These are phyloP conservation scores for Podarcis cretensis DNA, from an alignment of 2,113 vertebrate species.

Conservation along the genomic window DNA sequence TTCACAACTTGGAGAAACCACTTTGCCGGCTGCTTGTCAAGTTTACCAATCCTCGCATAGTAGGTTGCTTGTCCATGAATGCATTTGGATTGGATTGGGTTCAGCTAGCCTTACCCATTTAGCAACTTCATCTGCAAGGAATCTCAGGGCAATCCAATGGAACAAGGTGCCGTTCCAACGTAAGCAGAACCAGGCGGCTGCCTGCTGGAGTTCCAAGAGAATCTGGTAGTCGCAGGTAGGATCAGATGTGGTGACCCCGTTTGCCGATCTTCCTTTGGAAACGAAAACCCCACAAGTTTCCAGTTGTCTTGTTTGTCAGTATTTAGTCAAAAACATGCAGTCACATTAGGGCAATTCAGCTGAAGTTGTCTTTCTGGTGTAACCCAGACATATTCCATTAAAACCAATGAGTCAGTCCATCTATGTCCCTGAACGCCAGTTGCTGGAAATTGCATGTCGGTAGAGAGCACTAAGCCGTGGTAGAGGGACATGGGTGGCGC, in stretches of 20 bases:
- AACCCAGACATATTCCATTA: background rate
- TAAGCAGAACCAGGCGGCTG: background rate
- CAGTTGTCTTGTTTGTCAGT: background rate
- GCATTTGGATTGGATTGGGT: background rate
- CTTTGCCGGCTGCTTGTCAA: background rate
- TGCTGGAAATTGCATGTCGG: no score
- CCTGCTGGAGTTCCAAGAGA: background rate
- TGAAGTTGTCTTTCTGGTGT: background rate
- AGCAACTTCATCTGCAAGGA: background rate
- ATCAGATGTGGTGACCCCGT: background rate
- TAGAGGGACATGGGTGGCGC: no score
- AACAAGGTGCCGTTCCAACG: background rate
- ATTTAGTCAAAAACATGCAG: background rate
- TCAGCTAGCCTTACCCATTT: background rate
- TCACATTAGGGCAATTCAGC: background rate
- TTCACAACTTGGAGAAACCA: background rate
- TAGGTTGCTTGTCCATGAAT: background rate
- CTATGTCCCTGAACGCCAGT: no score
- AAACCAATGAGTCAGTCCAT: background rate
- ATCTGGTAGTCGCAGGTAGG: background rate
- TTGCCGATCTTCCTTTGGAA: background rate
- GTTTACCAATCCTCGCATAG: background rate
- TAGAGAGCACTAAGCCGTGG: no score
- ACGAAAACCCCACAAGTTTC: background rate
- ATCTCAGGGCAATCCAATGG: background rate